Evolutionary conservation across 2,888 invertebrate species (phyloP), one percentile per base, ranked within the genome.

Genomic region (Apamea anceps): DNA sequence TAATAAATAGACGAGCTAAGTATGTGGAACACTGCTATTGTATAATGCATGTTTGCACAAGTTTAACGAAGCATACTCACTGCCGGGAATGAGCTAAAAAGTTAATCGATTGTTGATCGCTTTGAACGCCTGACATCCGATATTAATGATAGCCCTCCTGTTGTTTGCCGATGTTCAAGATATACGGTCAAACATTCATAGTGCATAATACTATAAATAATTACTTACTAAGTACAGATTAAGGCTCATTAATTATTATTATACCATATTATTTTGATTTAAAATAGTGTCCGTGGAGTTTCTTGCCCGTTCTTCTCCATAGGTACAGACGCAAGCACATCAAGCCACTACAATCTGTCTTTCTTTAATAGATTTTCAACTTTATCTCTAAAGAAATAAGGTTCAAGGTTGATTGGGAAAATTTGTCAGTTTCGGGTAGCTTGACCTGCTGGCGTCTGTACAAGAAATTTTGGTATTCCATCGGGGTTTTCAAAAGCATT

Each of bases 41-140:
- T n/a, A 21, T 70, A 67, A 79, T 79, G 0, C 32, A 10, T 37
- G 63, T 80, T 25, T 67, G 21, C 18, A 66, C 15, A 32, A 70
- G 66, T 60, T 25, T n/a, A 81, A 60, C 15, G 63, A 70, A 75
- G 54, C 75, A 21, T 51, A 15, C 42, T 62, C 6, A n/a, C 28
- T 72, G 48, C 62, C 72, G 48, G 65, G 51, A 32, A 25, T 45
- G 8, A 12, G 21, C 21, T 21, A 63, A 65, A 83, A 65, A 73
- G 15, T 21, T 70, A 70, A 70, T 77, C 77, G 45, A 63, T 68
- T 71, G 7, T 7, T 57, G 65, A 70, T 80, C 42, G 28, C 32
- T 32, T 48, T 66, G 21, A 51, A 57, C 60, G 63, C 32, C 71
- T 51, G 42, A 42, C 67, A 60, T 60, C 4, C 48, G 18, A 42